These are phyloP conservation scores for Naso thynnoides DNA, from an alignment of 2,797 vertebrate species.

Conservation along the genomic window DNA sequence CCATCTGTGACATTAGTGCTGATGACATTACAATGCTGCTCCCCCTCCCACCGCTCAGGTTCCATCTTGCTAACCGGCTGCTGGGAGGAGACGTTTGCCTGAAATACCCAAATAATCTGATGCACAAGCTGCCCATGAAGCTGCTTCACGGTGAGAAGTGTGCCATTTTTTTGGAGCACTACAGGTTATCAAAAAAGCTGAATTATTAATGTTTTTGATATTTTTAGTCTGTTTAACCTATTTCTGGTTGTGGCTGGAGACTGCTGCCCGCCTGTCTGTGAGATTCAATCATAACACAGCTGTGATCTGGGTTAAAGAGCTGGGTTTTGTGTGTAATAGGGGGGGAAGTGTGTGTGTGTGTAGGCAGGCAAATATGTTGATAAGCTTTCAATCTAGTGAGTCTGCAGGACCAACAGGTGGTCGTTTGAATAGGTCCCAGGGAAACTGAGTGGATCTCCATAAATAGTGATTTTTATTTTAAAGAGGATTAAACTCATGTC, in stretches of 20 bases:
- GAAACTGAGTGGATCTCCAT: too few species aligned
- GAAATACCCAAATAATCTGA: conserved; percentile 65
- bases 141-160: conserved; percentile 67
- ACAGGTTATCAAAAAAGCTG: conserved; percentile 82
- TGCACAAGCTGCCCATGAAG: conserved; percentile 63
- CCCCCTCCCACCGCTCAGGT: conserved; percentile 28
- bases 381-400: too few species aligned
- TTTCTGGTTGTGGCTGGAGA: conserved; percentile 86
- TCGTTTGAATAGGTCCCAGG: too few species aligned
- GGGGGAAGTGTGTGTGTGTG: conserved; percentile 1
- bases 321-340: conserved; percentile 45
- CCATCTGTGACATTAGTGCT: conserved; percentile 47
- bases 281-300: conserved; percentile 79
- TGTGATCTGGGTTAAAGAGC: conserved; percentile 84
- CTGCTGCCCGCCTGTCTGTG: conserved; percentile 77
- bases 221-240: conserved; percentile 87
- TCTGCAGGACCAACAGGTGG: too few species aligned
- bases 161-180: conserved; percentile 77
- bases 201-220: conserved; percentile 86
- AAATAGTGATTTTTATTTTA: too few species aligned
- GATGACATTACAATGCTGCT: conserved; percentile 47
- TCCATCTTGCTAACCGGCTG: conserved; percentile 35
- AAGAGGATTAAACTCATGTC: too few species aligned
- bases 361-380: too few species aligned
- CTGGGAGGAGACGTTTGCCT: conserved; percentile 37